Conservation (phyloP, 2,113 vertebrate genomes). For the Pao palembangensis region DNA sequence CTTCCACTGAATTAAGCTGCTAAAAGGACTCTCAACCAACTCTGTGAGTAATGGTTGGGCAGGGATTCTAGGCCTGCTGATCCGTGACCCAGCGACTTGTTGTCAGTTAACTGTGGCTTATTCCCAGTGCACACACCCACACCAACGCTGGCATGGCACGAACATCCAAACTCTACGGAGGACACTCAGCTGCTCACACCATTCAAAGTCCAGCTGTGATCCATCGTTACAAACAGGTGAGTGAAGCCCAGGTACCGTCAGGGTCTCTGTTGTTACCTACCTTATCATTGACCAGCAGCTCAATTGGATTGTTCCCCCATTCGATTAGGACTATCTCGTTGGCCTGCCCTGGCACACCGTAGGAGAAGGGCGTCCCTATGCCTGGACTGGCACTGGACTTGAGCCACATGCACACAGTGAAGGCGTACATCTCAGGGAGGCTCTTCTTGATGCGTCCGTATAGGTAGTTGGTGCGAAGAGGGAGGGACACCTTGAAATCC, state of each 20-base stretch:
- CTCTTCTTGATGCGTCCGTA: constrained; percentile 96
- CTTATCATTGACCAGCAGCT: constrained; percentile 97
- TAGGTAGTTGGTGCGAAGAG: constrained; percentile 94
- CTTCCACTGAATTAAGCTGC: no score
- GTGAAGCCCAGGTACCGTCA: background rate
- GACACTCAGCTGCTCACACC: no score
- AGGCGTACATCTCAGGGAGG: constrained; percentile 93
- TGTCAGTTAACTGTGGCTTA: no score
- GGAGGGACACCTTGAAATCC: constrained; percentile 93
- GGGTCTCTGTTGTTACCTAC: constrained; percentile 53
- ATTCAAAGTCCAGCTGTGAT: no score
- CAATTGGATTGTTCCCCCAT: constrained; percentile 97
- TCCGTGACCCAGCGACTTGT: no score
- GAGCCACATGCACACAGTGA: constrained; percentile 97
- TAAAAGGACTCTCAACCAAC: no score
- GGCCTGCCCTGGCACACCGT: constrained; percentile 91
- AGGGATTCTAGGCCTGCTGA: no score
- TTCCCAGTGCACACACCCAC: no score
- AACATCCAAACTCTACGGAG: no score
- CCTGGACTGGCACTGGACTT: constrained; percentile 90
- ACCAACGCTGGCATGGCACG: no score
- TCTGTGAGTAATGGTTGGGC: no score
- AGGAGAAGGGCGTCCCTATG: constrained; percentile 95
- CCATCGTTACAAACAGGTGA: background rate
- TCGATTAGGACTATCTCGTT: constrained; percentile 98